phyloP scores from a whole-genome alignment of 2,888 invertebrate species.

The Tenthredo livida region DNA sequence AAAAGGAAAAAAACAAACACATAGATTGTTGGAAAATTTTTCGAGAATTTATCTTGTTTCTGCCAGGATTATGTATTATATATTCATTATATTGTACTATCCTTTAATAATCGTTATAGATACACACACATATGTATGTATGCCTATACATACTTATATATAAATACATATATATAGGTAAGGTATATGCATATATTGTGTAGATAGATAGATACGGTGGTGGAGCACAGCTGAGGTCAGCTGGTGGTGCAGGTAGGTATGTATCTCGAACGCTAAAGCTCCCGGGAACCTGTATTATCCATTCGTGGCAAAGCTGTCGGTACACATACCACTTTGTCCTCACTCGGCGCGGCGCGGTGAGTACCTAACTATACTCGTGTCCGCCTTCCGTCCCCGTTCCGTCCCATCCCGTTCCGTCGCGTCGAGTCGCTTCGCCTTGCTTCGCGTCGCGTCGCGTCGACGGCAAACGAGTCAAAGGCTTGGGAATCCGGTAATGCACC shows the following conservation, averaged over 20 bases:
- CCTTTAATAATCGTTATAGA: background rate
- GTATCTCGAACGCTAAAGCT: constrained; percentile 4
- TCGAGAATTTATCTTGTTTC: background rate
- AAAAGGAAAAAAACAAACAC: background rate
- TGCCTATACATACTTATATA: background rate
- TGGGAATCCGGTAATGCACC: constrained; percentile 52
- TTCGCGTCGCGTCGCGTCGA: constrained; percentile 25
- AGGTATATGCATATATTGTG: background rate
- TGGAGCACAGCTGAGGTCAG: constrained; percentile 29
- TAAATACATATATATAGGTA: background rate
- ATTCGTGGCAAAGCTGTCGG: constrained; percentile 31
- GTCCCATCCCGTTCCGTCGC: background rate
- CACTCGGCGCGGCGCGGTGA: constrained; percentile 11
- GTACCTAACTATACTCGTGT: constrained; percentile 9
- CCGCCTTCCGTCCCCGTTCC: background rate
- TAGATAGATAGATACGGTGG: background rate
- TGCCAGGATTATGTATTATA: background rate
- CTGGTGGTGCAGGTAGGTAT: background rate
- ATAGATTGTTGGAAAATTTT: background rate
- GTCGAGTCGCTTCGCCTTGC: background rate
- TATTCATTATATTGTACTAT: background rate
- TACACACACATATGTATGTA: background rate
- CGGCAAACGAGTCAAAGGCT: constrained; percentile 47
- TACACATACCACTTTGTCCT: constrained; percentile 38
- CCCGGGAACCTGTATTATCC: constrained; percentile 43